Evolutionary conservation across 2,888 invertebrate species (phyloP).

Genomic region (Lamellibrachia satsuma): DNA sequence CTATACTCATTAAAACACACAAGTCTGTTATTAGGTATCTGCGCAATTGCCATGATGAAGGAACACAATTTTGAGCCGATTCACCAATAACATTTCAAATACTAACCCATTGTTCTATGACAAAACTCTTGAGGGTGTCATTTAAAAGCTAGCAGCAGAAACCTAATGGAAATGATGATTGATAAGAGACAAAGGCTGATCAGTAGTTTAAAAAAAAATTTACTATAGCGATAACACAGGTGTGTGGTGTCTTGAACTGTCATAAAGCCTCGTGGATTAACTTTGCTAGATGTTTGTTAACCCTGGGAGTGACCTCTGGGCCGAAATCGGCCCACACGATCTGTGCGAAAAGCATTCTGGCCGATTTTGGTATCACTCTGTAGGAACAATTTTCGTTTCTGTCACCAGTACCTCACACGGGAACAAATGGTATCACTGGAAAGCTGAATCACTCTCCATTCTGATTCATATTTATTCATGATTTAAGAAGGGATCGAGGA

Average conservation of each 20-base stretch:
- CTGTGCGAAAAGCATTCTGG: no score
- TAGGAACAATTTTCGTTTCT: no score
- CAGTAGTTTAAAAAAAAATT: not conserved
- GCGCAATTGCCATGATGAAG: not conserved
- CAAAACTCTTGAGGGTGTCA: not conserved
- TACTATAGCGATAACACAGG: not conserved
- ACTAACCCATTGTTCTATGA: not conserved
- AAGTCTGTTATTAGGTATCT: not conserved
- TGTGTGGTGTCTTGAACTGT: not conserved
- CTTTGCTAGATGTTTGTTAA: no score
- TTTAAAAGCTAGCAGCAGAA: not conserved
- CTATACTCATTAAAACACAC: not conserved
- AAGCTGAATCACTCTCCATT: no score
- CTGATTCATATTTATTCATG: no score
- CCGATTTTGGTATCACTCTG: no score
- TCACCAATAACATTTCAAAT: conserved; percentile 4
- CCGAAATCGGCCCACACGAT: no score
- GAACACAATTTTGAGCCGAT: not conserved
- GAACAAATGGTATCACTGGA: no score
- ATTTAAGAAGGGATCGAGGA: no score
- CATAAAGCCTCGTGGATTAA: not conserved
- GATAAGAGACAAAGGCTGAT: not conserved
- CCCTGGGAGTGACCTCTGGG: no score
- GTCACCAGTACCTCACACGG: no score
- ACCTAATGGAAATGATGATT: not conserved